Evolutionary conservation across 2,113 vertebrate genomes (phyloP), one percentile per base, ranked within the genome.

Genomic region (Phycodurus eques): DNA sequence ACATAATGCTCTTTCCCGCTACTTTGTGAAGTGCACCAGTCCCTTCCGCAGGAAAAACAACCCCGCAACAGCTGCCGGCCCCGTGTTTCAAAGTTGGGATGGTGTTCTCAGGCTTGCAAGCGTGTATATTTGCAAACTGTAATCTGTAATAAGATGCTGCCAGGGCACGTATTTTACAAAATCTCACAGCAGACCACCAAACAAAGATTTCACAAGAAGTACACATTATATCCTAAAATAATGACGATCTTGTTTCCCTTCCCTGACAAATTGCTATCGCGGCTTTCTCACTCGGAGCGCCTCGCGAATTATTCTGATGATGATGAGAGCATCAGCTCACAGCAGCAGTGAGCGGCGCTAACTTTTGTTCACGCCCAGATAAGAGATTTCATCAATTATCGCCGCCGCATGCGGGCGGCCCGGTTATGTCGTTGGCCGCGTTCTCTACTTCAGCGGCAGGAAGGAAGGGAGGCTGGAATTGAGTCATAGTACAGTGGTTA

Each of bases 401-500:
- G 12, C 31, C 47, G n/a, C 57, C 14, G 20, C 10, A 47, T 46
- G 13, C 47, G 63, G 11, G 27, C 42, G 27, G n/a, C 43, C 17
- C 47, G 20, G 35, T 43, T 31, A 27, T 9, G 20, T 19, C 15
- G 11, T 44, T 65, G 62, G 62, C 11, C 14, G 20, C 22, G 63
- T 47, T 66, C 43, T 43, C n/a, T 43, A 14, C 12, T 66, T 27
- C 59, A 61, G 27, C 7, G 14, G 59, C 59, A 61, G 42, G 63
- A 46, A 46, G 63, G 63, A 66, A 66, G 63, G 63, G 63, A 47
- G 63, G 19, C n/a, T 5, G 63, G 22, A 17, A 66, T 13, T 31
- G 22, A 47, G 43, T 47, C 64, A 47, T 20, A 47, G 47, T 43
- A 66, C 42, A 46, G 6, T 17, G 47, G 64, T 44, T 47, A 66